Percentiles rank a stretch among this genome's conserved stretches.
Evolutionary conservation across 2,113 vertebrate genomes (phyloP).

Genomic region (Fulica atra): DNA sequence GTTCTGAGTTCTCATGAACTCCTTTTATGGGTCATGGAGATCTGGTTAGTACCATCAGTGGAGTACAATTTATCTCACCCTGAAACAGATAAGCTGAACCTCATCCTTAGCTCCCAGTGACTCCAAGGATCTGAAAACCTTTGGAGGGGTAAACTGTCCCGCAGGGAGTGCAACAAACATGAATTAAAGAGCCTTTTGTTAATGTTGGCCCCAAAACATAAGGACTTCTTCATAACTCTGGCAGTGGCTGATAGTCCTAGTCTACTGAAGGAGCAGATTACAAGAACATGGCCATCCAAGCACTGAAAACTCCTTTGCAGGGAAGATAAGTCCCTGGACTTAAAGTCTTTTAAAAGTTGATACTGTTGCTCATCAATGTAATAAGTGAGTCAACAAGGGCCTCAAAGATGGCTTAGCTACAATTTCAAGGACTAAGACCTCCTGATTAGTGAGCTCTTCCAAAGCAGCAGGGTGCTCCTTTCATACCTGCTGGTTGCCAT

Average conservation of each 20-base stretch:
- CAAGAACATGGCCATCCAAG: not conserved
- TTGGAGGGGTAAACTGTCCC: not conserved
- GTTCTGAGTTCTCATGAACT: not conserved
- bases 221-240: not conserved
- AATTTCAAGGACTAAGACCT: not conserved
- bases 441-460: not conserved
- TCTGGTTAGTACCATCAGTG: not conserved
- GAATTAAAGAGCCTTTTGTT: not conserved
- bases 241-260: not conserved
- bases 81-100: not conserved
- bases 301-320: not conserved
- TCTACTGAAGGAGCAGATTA: not conserved
- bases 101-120: not conserved
- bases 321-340: too few relatives aligned
- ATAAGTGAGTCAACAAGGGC: not conserved
- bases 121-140: not conserved
- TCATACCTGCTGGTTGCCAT: not conserved
- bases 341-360: not conserved
- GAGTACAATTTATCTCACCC: not conserved
- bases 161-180: not conserved
- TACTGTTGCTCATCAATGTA: accelerated
- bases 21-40: not conserved
- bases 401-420: not conserved
- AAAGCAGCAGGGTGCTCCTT: accelerated
- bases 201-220: not conserved